Evolutionary conservation across 1,140 invertebrate species (phyloP).

Genomic region (Heliconius melpomene): DNA sequence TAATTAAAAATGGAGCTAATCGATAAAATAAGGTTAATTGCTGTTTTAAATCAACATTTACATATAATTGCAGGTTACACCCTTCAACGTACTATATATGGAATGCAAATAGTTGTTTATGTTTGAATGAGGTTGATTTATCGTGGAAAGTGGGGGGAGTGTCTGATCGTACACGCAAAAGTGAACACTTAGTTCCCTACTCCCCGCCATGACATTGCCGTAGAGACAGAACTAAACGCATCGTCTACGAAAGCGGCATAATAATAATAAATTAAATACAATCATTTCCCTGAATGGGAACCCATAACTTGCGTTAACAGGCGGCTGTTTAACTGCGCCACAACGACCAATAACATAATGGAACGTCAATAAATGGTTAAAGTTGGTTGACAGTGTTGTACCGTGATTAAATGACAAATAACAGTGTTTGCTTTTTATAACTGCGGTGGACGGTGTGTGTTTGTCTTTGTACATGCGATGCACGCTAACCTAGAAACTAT

Average conservation of each 20-base stretch:
- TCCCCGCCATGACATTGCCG: too few relatives aligned
- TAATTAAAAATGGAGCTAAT: neutral
- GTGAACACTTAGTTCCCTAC: too few relatives aligned
- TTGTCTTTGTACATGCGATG: neutral
- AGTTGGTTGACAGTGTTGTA: neutral
- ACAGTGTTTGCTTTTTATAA: neutral
- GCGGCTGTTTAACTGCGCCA: too few relatives aligned
- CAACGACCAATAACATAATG: neutral
- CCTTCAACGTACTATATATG: conserved; percentile 1
- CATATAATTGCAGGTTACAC: neutral
- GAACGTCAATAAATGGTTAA: neutral
- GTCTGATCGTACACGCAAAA: too few relatives aligned
- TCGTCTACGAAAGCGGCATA: too few relatives aligned
- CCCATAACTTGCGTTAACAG: too few relatives aligned
- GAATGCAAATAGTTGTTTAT: neutral
- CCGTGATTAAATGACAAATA: neutral
- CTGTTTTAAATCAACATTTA: neutral
- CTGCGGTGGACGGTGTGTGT: neutral
- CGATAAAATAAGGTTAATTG: neutral
- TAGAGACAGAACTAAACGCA: too few relatives aligned
- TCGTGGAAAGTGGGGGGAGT: too few relatives aligned
- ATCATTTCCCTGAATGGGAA: too few relatives aligned
- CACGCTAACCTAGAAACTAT: conserved; percentile 13
- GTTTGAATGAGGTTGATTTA: too few relatives aligned
- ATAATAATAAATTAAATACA: too few relatives aligned